Conservation (phyloP, 1,140 invertebrate species). For the Drosophila simulans region DNA sequence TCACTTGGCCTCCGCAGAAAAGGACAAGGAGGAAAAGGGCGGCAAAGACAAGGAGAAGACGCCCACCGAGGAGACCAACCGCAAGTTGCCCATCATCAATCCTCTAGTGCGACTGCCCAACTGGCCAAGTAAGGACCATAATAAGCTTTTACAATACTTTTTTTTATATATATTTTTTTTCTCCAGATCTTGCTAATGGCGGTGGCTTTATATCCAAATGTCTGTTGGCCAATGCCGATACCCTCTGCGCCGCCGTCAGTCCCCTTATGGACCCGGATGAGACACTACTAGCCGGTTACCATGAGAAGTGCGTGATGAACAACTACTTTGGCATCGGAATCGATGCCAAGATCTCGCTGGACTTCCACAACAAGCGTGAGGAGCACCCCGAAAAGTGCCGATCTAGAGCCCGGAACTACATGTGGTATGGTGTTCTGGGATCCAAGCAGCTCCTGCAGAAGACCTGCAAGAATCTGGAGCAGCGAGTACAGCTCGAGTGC, state of each 20-base stretch:
- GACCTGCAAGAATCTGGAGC: slow-evolving; percentile 98
- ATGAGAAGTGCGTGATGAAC: slow-evolving; percentile 98
- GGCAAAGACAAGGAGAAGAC: slow-evolving; percentile 81
- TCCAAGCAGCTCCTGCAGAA: slow-evolving; percentile 95
- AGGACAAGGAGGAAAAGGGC: slow-evolving; percentile 63
- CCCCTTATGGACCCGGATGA: slow-evolving; percentile 97
- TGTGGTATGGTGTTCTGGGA: slow-evolving; percentile 98
- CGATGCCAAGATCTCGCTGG: slow-evolving; percentile 98
- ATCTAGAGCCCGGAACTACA: slow-evolving; percentile 96
- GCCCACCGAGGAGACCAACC: slow-evolving; percentile 85
- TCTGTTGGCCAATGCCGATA: slow-evolving; percentile 97
- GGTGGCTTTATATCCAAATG: slow-evolving; percentile 95
- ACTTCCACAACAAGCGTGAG: slow-evolving; percentile 98
- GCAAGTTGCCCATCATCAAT: slow-evolving; percentile 95
- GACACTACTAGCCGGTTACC: slow-evolving; percentile 95
- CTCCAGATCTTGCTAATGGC: slow-evolving; percentile 87
- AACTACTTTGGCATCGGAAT: slow-evolving; percentile 99
- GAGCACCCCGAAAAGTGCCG: slow-evolving; percentile 99
- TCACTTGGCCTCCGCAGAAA: slow-evolving; percentile 52
- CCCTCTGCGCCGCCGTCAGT: slow-evolving; percentile 96
- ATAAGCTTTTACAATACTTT: neutral
- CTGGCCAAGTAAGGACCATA: slow-evolving; percentile 91
- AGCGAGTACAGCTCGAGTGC: slow-evolving; percentile 96
- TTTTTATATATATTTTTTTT: neutral
- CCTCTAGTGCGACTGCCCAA: slow-evolving; percentile 93